Evolutionary conservation across 2,888 invertebrate species (phyloP).

Genomic region (Lasioglossum marginatum): DNA sequence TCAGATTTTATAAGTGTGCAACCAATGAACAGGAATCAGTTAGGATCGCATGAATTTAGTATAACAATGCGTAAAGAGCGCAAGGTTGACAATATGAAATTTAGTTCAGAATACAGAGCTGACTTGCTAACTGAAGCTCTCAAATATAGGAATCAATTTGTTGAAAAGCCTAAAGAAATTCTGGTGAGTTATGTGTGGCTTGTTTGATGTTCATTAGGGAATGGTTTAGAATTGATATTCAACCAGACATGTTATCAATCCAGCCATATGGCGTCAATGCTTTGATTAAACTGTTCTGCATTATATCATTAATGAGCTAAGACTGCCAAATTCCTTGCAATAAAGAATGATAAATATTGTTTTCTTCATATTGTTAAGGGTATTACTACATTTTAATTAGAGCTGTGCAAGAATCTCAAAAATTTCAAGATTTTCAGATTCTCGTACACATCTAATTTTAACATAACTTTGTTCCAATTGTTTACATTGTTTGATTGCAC

Average conservation of each 20-base stretch:
- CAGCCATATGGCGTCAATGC: constrained; percentile 53
- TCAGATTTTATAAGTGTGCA: constrained; percentile 91
- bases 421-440: not conserved
- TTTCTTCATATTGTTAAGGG: not conserved
- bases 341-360: not conserved
- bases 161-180: constrained; percentile 92
- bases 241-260: constrained; percentile 51
- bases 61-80: constrained; percentile 95
- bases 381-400: not conserved
- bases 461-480: not conserved
- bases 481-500: constrained; percentile 12
- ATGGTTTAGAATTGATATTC: constrained; percentile 24
- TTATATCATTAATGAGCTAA: not conserved
- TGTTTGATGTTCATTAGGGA: not conserved
- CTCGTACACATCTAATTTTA: not conserved
- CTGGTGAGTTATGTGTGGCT: constrained; percentile 86
- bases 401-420: not conserved
- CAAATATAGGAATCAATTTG: constrained; percentile 91
- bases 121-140: constrained; percentile 97
- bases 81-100: constrained; percentile 97
- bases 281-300: constrained; percentile 8
- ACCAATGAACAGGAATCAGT: constrained; percentile 85
- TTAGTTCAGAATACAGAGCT: constrained; percentile 97
- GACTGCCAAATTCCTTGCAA: not conserved
- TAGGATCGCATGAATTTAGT: constrained; percentile 89